Percentiles rank a stretch among this genome's conserved stretches.
Evolutionary conservation across 1,140 invertebrate species (phyloP).

Genomic region (Agrypnia vestita): DNA sequence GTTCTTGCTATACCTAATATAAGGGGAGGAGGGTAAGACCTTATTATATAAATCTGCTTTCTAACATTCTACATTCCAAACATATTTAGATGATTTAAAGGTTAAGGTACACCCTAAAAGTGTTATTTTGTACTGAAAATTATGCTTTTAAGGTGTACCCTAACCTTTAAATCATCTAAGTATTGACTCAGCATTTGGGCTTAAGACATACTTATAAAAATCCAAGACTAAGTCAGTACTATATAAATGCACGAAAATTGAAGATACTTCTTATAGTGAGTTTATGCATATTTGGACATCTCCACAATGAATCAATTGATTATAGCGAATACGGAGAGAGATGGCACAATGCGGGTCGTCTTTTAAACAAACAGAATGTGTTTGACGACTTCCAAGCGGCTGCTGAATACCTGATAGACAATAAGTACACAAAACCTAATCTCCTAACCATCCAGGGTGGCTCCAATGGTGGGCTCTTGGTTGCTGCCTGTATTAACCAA

Average conservation of each 20-base stretch:
- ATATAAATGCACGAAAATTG: no score
- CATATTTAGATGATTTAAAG: no score
- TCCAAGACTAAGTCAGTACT: slow-evolving; percentile 76
- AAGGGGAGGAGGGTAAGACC: slow-evolving; percentile 90
- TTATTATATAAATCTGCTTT: not conserved
- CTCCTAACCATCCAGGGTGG: slow-evolving; percentile 93
- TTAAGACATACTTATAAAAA: slow-evolving; percentile 83
- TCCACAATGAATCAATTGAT: no score
- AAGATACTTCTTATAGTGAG: no score
- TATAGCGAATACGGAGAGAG: slow-evolving; percentile 93
- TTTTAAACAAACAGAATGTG: slow-evolving; percentile 96
- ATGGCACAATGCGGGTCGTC: slow-evolving; percentile 95
- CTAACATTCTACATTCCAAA: slow-evolving; percentile 71
- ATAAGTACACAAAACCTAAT: slow-evolving; percentile 57
- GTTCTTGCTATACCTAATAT: slow-evolving; percentile 95
- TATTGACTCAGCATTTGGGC: no score
- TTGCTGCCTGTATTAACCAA: slow-evolving; percentile 95
- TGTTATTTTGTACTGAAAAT: no score
- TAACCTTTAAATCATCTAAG: no score
- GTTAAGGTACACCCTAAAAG: no score
- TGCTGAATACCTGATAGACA: slow-evolving; percentile 44
- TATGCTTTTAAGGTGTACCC: no score
- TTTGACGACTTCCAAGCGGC: slow-evolving; percentile 96
- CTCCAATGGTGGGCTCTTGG: slow-evolving; percentile 96
- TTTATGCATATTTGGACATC: no score